Evolutionary conservation across 1,140 invertebrate species (phyloP), one percentile per base, ranked within the genome.

Genomic region (Eurytemora carolleeae): DNA sequence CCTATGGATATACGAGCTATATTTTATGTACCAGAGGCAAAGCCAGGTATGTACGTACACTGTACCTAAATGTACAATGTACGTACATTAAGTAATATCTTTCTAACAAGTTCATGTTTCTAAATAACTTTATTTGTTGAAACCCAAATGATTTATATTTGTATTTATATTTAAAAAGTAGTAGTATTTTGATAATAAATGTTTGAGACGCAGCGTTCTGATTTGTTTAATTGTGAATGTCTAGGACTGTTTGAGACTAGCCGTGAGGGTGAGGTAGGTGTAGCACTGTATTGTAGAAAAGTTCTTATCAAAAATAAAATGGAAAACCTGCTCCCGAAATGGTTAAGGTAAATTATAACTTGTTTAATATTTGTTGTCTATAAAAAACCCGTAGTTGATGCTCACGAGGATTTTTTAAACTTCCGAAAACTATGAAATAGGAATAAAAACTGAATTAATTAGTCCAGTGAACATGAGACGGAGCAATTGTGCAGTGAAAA

Each of bases 221-320:
- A n/a, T n/a, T n/a, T n/a, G n/a, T n/a, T n/a, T n/a, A n/a, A n/a
- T n/a, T n/a, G n/a, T n/a, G n/a, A n/a, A n/a, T n/a, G n/a, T n/a
- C n/a, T n/a, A n/a, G n/a, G n/a, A n/a, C n/a, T n/a, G 17, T 92
- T 94, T 75, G 91, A 97, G 70, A 79, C 94, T 74, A 85, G 84
- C 19, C 77, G 86, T 16, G 87, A 92, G 67, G 80, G 80, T 12
- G 78, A 82, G 1, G 18, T 25, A 16, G 87, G 87, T 2, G 81
- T 98, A 0, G 79, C 89, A 1, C 73, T 98, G 0, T 98, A 98
- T 69, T 89, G 84, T 24, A 77, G 87, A 54, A 92, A 92, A 73
- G 76, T 82, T 2, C 75, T 97, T 57, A 95, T 97, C 25, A 89
- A 93, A 72, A 86, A 80, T 65, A 87, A 85, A 70, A 84, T 87